phyloP scores from a whole-genome alignment of 2,113 vertebrate genomes.

The Prochilodus magdalenae region DNA sequence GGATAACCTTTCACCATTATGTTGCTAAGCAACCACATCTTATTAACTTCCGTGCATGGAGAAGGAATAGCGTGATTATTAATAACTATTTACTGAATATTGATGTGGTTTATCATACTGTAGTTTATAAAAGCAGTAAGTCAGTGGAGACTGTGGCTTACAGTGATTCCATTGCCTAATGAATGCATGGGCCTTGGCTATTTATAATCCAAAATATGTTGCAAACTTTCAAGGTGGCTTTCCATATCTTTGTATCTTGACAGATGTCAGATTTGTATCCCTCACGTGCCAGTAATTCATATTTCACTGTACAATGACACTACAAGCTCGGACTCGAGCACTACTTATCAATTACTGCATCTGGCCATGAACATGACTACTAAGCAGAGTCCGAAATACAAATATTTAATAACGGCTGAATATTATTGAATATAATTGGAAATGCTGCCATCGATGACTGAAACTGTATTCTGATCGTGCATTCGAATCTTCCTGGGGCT shows the following conservation, averaged over 20 bases:
- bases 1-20: too few relatives aligned
- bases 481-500: background rate
- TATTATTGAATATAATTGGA: background rate
- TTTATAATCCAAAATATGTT: too few relatives aligned
- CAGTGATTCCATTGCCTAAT: background rate
- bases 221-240: too few relatives aligned
- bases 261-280: too few relatives aligned
- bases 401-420: conserved; percentile 4
- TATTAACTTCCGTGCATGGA: too few relatives aligned
- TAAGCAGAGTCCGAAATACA: background rate
- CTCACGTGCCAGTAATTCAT: background rate
- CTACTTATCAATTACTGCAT: background rate
- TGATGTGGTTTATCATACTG: background rate
- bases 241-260: too few relatives aligned
- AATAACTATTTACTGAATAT: background rate
- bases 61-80: background rate
- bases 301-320: background rate
- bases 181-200: too few relatives aligned
- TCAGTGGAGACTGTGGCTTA: background rate
- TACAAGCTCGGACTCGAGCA: background rate
- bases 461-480: background rate
- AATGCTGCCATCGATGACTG: background rate
- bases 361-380: background rate
- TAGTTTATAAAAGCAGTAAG: background rate
- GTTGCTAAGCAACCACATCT: too few relatives aligned